Evolutionary conservation across 2,113 vertebrate genomes (phyloP).

Genomic region (Stictonetta naevosa): DNA sequence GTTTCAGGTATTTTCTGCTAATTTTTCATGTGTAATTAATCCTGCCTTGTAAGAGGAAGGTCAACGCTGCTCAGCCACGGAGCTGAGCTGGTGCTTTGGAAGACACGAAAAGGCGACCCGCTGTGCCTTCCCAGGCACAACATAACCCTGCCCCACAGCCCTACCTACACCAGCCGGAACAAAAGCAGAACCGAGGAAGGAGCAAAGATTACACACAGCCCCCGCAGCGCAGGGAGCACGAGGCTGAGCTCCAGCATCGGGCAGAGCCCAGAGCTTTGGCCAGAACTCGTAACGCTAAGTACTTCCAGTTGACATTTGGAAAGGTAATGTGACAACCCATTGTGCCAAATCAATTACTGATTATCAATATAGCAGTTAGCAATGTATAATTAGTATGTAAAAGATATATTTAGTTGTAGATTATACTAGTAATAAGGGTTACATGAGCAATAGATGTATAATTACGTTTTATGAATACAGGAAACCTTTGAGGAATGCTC

Average conservation of each 20-base stretch:
- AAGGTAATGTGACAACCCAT: constrained; percentile 55
- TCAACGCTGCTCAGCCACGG: fast-evolving
- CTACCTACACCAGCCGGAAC: fast-evolving
- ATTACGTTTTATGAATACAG: constrained; percentile 80
- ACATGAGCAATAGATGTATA: constrained; percentile 74
- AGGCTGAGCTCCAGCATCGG: no score
- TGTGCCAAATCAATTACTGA: constrained; percentile 76
- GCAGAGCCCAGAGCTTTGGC: not conserved
- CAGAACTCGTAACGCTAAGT: not conserved
- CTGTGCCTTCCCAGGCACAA: fast-evolving
- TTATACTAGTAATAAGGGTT: constrained; percentile 72
- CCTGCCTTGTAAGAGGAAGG: not conserved
- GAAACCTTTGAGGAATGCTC: constrained; percentile 79
- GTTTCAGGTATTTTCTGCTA: not conserved
- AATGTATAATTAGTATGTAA: constrained; percentile 70
- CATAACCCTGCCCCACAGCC: not conserved
- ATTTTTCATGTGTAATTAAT: not conserved
- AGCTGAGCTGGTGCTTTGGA: not conserved
- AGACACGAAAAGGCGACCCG: fast-evolving
- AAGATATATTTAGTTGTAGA: constrained; percentile 76
- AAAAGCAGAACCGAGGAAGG: not conserved
- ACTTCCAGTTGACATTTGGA: constrained; percentile 23
- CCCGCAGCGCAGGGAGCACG: not conserved
- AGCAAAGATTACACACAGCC: not conserved
- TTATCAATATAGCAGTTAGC: constrained; percentile 75